A percentile compares a stretch with the other conserved stretches of the same genome.
Evolutionary conservation across 2,113 vertebrate species (phyloP).

Genomic region (Psophia crepitans): DNA sequence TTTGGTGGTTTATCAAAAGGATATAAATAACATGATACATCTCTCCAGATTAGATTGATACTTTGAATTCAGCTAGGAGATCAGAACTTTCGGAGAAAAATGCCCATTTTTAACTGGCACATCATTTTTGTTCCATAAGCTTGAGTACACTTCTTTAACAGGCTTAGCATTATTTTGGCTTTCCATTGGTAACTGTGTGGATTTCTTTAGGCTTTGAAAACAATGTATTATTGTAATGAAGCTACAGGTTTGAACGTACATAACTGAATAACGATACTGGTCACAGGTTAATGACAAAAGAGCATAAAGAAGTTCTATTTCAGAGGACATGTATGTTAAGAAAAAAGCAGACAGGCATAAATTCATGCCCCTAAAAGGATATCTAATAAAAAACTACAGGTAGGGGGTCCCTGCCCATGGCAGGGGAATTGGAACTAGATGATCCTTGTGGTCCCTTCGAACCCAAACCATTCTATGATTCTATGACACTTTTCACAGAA

Average conservation of each 20-base stretch:
- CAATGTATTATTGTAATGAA: background rate
- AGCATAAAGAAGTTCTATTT: background rate
- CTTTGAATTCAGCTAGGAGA: background rate
- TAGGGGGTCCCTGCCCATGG: too few species aligned
- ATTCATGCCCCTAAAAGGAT: background rate
- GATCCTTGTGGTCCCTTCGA: too few species aligned
- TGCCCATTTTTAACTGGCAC: background rate
- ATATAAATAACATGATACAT: slow-evolving; percentile 42
- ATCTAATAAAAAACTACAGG: background rate
- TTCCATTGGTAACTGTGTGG: background rate
- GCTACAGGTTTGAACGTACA: background rate
- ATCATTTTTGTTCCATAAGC: background rate
- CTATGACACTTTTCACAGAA: background rate
- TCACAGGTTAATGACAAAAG: background rate
- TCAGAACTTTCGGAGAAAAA: slow-evolving; percentile 1
- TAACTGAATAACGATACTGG: background rate
- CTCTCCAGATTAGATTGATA: slow-evolving; percentile 36
- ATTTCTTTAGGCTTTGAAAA: background rate
- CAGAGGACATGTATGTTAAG: background rate
- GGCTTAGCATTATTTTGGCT: background rate
- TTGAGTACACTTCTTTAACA: background rate
- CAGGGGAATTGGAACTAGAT: too few species aligned
- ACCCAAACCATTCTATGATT: too few species aligned
- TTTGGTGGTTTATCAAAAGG: slow-evolving; percentile 54
- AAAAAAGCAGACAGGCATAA: background rate